phyloP scores from a whole-genome alignment of 2,113 vertebrate species.

The Kryptolebias marmoratus region DNA sequence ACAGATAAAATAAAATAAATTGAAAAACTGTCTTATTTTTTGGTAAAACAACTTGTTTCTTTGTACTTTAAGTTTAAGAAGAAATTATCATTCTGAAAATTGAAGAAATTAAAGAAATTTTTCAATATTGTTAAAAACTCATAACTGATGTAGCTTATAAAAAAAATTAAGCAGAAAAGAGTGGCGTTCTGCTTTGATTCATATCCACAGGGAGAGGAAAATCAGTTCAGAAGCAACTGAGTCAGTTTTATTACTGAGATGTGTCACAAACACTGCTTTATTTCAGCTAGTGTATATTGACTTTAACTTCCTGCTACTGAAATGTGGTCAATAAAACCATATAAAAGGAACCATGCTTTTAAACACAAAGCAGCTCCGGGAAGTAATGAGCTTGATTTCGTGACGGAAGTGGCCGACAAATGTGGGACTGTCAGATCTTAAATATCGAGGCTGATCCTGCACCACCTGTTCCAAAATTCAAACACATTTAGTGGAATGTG shows the following conservation, averaged over 20 bases:
- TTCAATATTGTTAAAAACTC: neutral
- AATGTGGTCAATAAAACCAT: conserved; percentile 13
- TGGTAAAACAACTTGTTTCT: neutral
- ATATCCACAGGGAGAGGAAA: too few species aligned
- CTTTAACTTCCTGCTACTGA: neutral
- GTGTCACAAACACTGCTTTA: neutral
- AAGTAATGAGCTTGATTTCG: neutral
- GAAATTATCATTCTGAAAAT: neutral
- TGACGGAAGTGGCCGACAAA: neutral
- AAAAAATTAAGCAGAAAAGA: neutral
- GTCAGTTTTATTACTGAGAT: neutral
- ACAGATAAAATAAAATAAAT: neutral
- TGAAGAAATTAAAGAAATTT: neutral
- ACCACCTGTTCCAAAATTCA: neutral
- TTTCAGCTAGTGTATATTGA: neutral
- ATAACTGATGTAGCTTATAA: neutral
- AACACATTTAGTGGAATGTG: neutral
- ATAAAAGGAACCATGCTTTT: neutral
- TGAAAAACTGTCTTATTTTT: neutral
- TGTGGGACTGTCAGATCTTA: neutral
- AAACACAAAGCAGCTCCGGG: neutral
- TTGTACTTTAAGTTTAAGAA: too few species aligned
- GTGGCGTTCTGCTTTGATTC: neutral
- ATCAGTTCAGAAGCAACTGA: neutral
- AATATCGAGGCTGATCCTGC: too few species aligned